A percentile compares a stretch with the other conserved stretches of the same genome.
Evolutionary conservation across 1,140 invertebrate species (phyloP).

Genomic region (Radopholus similis): DNA sequence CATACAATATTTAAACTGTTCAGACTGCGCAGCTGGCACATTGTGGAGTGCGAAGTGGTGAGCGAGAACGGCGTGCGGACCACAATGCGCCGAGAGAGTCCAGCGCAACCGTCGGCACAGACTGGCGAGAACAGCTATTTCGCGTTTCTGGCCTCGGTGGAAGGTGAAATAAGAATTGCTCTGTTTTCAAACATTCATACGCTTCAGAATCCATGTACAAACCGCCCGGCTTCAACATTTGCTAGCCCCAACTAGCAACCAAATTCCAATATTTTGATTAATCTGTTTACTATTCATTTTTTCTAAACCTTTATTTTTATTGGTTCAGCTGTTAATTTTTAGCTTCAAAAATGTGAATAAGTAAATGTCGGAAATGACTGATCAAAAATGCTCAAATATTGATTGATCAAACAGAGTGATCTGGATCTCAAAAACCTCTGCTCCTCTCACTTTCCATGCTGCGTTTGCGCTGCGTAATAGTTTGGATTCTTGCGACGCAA

Average conservation of each 20-base stretch:
- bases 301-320: not conserved
- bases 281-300: no score
- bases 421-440: no score
- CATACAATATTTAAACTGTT: constrained; percentile 7
- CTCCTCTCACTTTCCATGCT: no score
- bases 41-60: constrained; percentile 66
- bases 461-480: no score
- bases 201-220: constrained; percentile 49
- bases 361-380: no score
- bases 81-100: constrained; percentile 65
- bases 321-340: not conserved
- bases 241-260: constrained; percentile 30
- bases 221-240: constrained; percentile 53
- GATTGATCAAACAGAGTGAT: no score
- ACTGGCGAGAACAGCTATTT: constrained; percentile 65
- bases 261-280: no score
- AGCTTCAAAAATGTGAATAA: not conserved
- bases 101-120: constrained; percentile 65
- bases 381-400: no score
- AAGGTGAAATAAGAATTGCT: constrained; percentile 43
- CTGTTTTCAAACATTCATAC: not conserved
- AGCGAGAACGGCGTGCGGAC: constrained; percentile 65
- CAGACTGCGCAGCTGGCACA: constrained; percentile 66
- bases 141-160: constrained; percentile 65
- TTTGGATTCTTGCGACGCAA: not conserved